A percentile compares a stretch with the other conserved stretches of the same genome.
Evolutionary conservation across 2,888 invertebrate species (phyloP).

Genomic region (Troilus luridus): DNA sequence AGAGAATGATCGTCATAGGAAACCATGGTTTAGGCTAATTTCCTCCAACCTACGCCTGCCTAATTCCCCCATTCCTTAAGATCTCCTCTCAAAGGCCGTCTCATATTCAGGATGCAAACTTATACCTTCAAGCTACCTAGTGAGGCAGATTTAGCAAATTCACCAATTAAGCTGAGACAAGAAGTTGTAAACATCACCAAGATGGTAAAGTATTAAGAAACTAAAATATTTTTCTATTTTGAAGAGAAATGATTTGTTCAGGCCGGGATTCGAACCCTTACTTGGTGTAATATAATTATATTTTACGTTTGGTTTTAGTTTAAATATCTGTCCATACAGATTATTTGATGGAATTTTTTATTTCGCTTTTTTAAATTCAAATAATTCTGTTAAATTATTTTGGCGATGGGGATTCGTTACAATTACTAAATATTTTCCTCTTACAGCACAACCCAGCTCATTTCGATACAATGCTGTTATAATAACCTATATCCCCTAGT

Average conservation of each 20-base stretch:
- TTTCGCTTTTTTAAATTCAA: no score
- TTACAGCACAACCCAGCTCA: not conserved
- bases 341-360: no score
- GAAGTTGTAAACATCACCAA: not conserved
- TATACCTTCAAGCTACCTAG: not conserved
- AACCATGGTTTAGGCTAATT: constrained; percentile 43
- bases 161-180: not conserved
- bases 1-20: not conserved
- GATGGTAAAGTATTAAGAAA: not conserved
- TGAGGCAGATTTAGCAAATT: not conserved
- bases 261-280: no score
- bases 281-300: no score
- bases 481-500: no score
- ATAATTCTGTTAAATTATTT: no score
- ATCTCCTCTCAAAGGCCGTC: not conserved
- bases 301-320: no score
- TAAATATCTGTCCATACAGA: no score
- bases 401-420: not conserved
- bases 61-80: constrained; percentile 23
- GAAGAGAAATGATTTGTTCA: no score
- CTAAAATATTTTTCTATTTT: no score
- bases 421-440: not conserved
- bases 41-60: constrained; percentile 40
- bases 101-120: not conserved
- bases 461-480: not conserved